Base-by-base conservation (phyloP, 2,113 vertebrate genomes). In the Oreochromis spilurus region DNA sequence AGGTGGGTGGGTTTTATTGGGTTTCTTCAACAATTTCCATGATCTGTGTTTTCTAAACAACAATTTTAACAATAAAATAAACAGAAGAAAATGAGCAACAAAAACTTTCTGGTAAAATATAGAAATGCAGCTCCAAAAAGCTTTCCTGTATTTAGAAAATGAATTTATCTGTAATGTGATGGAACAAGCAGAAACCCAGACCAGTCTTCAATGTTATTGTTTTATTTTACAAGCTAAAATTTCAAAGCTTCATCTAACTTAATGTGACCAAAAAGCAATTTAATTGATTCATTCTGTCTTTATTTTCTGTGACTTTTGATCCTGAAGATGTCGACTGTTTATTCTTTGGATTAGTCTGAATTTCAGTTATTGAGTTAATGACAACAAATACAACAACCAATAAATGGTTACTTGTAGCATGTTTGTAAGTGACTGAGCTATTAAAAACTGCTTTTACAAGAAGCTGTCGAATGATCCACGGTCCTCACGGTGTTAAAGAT, bases 1-100 rank as follows among this genome's bases (percentile, higher is more conserved):
- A 98, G 98, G 98, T 99, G 92, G 60, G 34, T 5, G 60, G 60
- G 4, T 2, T 67, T 6, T 26, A 24, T 1, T 11, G 31, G 52
- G 19, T 8, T 58, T 29, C 55, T 58, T 50, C 48, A 50, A 7
- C 6, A 50, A 8, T 52, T 8, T 52, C 7, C 19, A 6, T 52
- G 9, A 48, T 48, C 17, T 9, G 2, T 52, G 19, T 70, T 43
- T 72, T 0, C 7, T 4, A 43, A 72, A 24, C 38, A 6, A 45
- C 3, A 17, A 50, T 48, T 48, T 48, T 3, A 16, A 48, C 45
- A 50, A 8, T 17, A 17, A 50, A 50, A 50, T 7, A 17, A 50
- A 48, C n/a, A 43, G 60, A 70, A 24, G 38, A 70, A 70, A 16
- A 70, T 0, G 36, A 70, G n/a, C 36, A 67, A 21, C 36, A 10